Evolutionary conservation across 2,113 vertebrate species (phyloP), one percentile per base, ranked within the genome.

Genomic region (Tringa solitaria): DNA sequence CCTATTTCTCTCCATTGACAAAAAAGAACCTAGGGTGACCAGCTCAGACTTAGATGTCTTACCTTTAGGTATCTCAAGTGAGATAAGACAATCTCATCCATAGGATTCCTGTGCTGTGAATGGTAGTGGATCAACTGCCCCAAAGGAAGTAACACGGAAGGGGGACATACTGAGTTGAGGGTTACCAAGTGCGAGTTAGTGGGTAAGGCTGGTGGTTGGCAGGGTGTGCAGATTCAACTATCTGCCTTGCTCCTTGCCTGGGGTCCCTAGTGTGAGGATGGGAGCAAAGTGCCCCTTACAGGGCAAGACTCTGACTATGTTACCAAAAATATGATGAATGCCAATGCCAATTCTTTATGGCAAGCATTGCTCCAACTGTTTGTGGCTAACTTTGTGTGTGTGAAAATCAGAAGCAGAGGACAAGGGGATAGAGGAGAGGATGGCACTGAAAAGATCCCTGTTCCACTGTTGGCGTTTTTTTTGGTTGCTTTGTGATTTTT

Each of bases 101-200:
- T 8, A 51, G 10, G 5, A 72, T 61, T 90, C 33, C 53, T 65
- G 27, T 4, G 1, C 13, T 41, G 21, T 76, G 63, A 50, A 10
- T 20, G 23, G 45, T 14, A 46, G 67, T 63, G 23, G 24, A 87
- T 54, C 50, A 56, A 48, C 8, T 11, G 4, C 26, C 46, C 37
- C 35, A 33, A 63, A 72, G 27, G 51, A 23, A 91, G 13, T 4
- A 70, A n/a, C 53, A 21, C 24, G 37, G 28, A 27, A 28, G 35
- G 18, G 6, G 8, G 7, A 13, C 0, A 1, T 24, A 30, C 7
- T 48, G 17, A 27, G 35, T 26, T 37, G 22, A 26, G 6, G 16
- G 6, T 20, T 12, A 15, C 8, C 33, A 72, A 0, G 0, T 10
- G 10, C 0, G 1, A 57, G 23, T 1, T 3, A 0, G 2, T 6